phyloP scores from a whole-genome alignment of 2,888 invertebrate species.

The Folsomia manolachei region DNA sequence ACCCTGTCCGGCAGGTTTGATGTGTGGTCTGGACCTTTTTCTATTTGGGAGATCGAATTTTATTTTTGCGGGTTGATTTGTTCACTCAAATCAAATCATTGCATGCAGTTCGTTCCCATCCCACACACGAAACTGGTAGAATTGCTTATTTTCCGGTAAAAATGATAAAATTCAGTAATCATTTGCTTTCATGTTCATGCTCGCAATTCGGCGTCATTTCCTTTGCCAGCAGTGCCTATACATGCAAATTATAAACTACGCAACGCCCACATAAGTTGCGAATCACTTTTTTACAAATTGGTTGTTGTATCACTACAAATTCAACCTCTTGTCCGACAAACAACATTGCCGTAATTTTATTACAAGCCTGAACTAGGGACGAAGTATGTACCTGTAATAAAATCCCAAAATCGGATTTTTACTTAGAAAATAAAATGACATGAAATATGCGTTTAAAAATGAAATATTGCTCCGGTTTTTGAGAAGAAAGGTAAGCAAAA shows the following conservation, averaged over 20 bases:
- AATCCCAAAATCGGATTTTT: too few relatives aligned
- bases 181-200: background rate
- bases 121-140: background rate
- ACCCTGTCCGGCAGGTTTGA: background rate
- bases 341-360: too few relatives aligned
- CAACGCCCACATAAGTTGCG: background rate
- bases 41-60: background rate
- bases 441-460: background rate
- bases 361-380: too few relatives aligned
- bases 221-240: background rate
- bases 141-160: background rate
- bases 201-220: background rate
- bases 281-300: background rate
- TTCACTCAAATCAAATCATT: background rate
- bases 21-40: background rate
- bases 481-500: conserved; percentile 40
- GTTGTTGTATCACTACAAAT: background rate
- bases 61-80: background rate
- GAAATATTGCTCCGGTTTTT: conserved; percentile 22
- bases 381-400: too few relatives aligned
- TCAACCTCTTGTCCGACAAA: too few relatives aligned
- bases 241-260: background rate
- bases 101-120: background rate
- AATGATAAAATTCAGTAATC: background rate
- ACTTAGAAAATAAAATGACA: too few relatives aligned